Base-by-base conservation (phyloP, 2,888 invertebrate species). In the Scaptomyza reducta region DNA sequence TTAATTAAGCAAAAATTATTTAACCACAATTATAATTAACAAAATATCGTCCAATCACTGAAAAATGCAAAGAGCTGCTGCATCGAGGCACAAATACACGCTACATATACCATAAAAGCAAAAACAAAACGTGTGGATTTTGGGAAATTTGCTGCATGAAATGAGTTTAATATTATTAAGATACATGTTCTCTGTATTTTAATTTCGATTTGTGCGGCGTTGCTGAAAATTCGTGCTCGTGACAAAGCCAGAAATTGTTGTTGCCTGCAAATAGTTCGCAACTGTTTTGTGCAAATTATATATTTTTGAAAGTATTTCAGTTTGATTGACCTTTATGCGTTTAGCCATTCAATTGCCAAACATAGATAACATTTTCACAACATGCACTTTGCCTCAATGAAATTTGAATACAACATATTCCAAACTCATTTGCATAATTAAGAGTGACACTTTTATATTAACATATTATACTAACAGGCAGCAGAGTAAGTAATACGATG, bases 1-100 rank as follows among this genome's bases (percentile, higher is more conserved):
- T 70, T 74, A 80, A 87, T 80, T 69, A 74, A 47, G 51, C 63
- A 42, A 69, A 64, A 62, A 66, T 74, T 69, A 71, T 69, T 69
- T 67, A 40, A 38, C 70, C 71, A 65, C 67, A 74, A 63, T 74
- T 65, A 63, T 71, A 87, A 84, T 71, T 70, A 74, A 58, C 59
- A 68, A 57, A 62, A 75, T 58, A 46, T 57, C 45, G 49, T 45
- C 42, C 45, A 44, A 35, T 22, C 14, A 27, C 35, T 16, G 42
- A 18, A 45, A 49, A 56, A 14, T 13, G 27, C 14, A 5, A 29
- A 27, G 25, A 11, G 14, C 3, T 22, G 10, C 22, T 22, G 6
- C 29, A 16, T 33, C 44, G 44, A n/a, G 47, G 35, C 46, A 53
- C 10, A 44, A n/a, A 57, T 25, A 62, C 27, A 18, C 38, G n/a